Conservation (phyloP, 1,140 invertebrate genomes). For the Anthonomus grandis region DNA sequence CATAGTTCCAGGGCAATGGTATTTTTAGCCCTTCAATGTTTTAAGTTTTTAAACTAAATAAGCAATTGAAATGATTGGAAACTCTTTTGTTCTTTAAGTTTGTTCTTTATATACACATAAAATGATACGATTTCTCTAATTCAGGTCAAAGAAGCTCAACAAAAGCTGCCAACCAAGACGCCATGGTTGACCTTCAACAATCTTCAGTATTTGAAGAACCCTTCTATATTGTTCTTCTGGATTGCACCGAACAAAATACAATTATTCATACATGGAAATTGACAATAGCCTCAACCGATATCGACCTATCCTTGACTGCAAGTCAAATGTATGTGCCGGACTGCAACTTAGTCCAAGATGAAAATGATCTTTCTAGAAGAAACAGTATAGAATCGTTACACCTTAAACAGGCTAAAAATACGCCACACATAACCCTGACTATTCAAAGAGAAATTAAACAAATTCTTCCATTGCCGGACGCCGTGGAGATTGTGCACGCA, state of each 20-base stretch:
- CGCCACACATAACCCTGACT: slow-evolving; percentile 45
- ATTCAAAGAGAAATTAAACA: slow-evolving; percentile 46
- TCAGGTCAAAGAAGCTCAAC: slow-evolving; percentile 50
- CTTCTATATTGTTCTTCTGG: slow-evolving; percentile 91
- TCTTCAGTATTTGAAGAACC: slow-evolving; percentile 87
- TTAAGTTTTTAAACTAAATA: no score
- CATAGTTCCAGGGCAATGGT: no score
- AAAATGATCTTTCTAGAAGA: slow-evolving; percentile 57
- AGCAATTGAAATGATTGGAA: no score
- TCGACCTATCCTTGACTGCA: slow-evolving; percentile 41
- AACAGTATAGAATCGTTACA: slow-evolving; percentile 47
- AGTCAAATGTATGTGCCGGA: slow-evolving; percentile 90
- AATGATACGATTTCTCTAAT: slow-evolving; percentile 16
- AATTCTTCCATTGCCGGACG: slow-evolving; percentile 77
- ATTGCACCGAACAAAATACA: slow-evolving; percentile 78
- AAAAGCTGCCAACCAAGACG: slow-evolving; percentile 54
- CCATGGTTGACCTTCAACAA: slow-evolving; percentile 86
- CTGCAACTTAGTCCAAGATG: slow-evolving; percentile 80
- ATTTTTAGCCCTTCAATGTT: no score
- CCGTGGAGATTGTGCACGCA: slow-evolving; percentile 88
- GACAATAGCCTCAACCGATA: slow-evolving; percentile 72
- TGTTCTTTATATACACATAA: no score
- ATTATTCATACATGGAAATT: slow-evolving; percentile 95
- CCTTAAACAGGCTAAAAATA: slow-evolving; percentile 43
- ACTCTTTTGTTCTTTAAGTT: no score